Conservation (phyloP, 2,888 invertebrate genomes). For the Athrips mouffetella region DNA sequence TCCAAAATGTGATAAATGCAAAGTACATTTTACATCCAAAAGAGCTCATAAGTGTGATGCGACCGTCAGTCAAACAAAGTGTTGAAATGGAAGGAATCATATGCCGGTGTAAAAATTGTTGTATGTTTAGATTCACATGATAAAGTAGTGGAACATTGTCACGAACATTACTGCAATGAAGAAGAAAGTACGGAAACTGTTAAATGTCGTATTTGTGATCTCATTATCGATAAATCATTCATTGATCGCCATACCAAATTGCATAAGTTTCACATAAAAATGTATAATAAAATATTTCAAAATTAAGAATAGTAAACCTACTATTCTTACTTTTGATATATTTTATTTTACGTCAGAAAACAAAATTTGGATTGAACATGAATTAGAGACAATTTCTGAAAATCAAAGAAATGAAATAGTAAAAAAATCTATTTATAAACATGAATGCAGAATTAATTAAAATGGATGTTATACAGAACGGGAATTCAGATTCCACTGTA, state of each 20-base stretch:
- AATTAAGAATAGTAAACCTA: conserved; percentile 22
- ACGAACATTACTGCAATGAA: conserved; percentile 40
- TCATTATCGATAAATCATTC: conserved; percentile 34
- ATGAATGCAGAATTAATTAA: conserved; percentile 52
- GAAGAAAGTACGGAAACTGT: conserved; percentile 22
- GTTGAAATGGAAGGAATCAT: conserved; percentile 20
- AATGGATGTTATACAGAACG: conserved; percentile 48
- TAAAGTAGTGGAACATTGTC: conserved; percentile 55
- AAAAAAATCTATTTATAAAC: conserved; percentile 47
- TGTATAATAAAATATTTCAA: no score
- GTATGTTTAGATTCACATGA: conserved; percentile 47
- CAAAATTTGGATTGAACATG: conserved; percentile 47
- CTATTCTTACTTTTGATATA: conserved; percentile 43
- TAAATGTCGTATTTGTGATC: conserved; percentile 36
- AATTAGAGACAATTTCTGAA: conserved; percentile 40
- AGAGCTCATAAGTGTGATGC: no score
- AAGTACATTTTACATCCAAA: no score
- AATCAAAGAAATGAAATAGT: conserved; percentile 34
- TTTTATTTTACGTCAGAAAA: conserved; percentile 45
- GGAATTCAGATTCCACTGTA: conserved; percentile 36
- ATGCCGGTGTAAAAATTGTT: conserved; percentile 49
- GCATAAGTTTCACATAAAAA: conserved; percentile 29
- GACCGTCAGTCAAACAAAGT: neutral
- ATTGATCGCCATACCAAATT: conserved; percentile 33
- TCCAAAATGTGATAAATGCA: no score